Base-by-base conservation (phyloP, 2,797 vertebrate species). In the Borostomias antarcticus region DNA sequence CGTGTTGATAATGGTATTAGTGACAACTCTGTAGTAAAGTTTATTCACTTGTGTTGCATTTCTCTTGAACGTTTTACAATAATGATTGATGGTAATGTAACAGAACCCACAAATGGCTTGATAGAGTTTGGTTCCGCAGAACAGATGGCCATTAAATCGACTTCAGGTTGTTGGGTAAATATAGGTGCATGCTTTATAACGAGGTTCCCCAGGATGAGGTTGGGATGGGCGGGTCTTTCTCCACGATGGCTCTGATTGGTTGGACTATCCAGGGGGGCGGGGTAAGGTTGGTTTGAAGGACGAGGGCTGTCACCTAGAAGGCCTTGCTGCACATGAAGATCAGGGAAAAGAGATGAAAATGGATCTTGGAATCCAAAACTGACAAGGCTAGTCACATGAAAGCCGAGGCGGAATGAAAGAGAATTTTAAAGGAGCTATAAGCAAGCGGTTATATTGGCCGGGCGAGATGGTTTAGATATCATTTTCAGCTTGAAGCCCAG, bases 311-410 rank as follows among this genome's bases (percentile, higher is more conserved):
- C 66, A 57, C 66, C 73, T 26, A 51, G 23, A 69, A 61, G 66
- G 52, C 58, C 19, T 29, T 62, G 40, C 32, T 45, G 60, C 47
- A 13, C 48, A 30, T 47, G 37, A 23, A 64, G 56, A 40, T 23
- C 40, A 43, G 48, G 15, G 35, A 62, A 43, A 58, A 9, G 48
- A 68, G 68, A 71, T 70, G 30, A 72, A 78, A 77, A 74, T 43
- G 25, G 26, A 37, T 52, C 57, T 76, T 67, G 48, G 64, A 67
- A 57, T 62, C 29, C 65, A 51, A 69, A 53, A 63, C 56, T 73
- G 77, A 75, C 62, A 51, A 68, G 56, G 56, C 40, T 62, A 69
- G 70, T 72, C 68, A 68, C 70, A 74, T 75, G 59, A 79, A 79
- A 73, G 66, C 65, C 74, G 48, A 58, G 13, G 4, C 13, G 17